phyloP scores from a whole-genome alignment of 35 echinoderm and acorn worm genomes.

The Apostichopus japonicus region DNA sequence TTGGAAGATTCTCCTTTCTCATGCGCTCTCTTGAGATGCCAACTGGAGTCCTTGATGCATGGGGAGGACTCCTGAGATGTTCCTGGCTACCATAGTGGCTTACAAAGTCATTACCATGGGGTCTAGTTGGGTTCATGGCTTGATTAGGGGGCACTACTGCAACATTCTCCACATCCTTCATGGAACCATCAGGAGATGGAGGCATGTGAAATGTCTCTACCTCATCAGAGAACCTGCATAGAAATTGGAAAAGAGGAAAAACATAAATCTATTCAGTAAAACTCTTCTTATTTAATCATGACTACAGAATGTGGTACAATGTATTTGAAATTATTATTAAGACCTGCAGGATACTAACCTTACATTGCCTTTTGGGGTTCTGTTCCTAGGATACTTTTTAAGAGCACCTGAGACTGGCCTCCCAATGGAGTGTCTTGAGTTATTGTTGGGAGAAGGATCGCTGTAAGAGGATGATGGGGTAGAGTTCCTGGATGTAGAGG shows the following conservation, averaged over 20 bases:
- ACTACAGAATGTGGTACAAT: too few species aligned
- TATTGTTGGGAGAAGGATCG: not conserved
- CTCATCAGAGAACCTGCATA: constrained; percentile 1
- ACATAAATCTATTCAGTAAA: not conserved
- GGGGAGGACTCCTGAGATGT: not conserved
- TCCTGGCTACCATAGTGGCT: not conserved
- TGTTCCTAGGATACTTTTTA: not conserved
- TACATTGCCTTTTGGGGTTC: constrained; percentile 24
- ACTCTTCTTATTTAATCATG: too few species aligned
- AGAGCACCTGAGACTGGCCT: constrained; percentile 12
- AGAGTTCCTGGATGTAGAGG: not conserved
- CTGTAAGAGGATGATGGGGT: not conserved
- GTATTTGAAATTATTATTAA: not conserved
- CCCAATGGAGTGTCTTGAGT: not conserved
- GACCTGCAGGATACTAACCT: not conserved
- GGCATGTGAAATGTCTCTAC: not conserved
- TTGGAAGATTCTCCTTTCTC: not conserved
- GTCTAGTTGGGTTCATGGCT: not conserved
- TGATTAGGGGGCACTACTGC: not conserved
- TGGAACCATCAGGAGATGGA: not conserved
- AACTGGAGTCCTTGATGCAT: not conserved
- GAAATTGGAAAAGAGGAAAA: not conserved
- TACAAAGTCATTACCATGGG: not conserved
- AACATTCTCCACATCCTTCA: not conserved
- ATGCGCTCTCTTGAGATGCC: constrained; percentile 18